Percentiles rank a stretch among this genome's conserved stretches.
These are phyloP conservation scores for Xenopus tropicalis DNA, from an alignment of 2,113 vertebrate genomes.

Conservation along the genomic window DNA sequence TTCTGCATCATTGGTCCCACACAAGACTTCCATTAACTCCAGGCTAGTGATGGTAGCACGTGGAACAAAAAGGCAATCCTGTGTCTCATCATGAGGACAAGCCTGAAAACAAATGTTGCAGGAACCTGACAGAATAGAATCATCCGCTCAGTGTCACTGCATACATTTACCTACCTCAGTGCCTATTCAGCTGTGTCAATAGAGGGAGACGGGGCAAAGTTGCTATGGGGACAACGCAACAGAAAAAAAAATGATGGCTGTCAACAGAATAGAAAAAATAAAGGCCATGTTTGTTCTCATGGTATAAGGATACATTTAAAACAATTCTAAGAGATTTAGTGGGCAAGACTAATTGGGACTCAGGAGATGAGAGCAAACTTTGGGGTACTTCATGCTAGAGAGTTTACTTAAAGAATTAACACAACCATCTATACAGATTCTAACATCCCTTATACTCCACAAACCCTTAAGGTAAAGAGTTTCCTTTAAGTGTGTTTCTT, in stretches of 20 bases:
- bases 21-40: conserved; percentile 98
- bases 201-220: conserved; percentile 70
- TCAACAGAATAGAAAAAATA: conserved; percentile 56
- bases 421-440: conserved; percentile 52
- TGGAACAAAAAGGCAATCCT: conserved; percentile 88
- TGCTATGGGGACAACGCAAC: conserved; percentile 78
- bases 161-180: conserved; percentile 99
- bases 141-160: conserved; percentile 96
- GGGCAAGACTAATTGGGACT: conserved; percentile 60
- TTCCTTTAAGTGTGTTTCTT: conserved; percentile 42
- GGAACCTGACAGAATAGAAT: conserved; percentile 91
- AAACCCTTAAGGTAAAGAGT: conserved; percentile 51
- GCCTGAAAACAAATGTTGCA: conserved; percentile 94
- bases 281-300: conserved; percentile 48
- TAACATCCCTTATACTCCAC: conserved; percentile 44
- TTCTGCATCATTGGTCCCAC: conserved; percentile 85
- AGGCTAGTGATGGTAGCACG: conserved; percentile 77
- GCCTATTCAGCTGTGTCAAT: conserved; percentile 83
- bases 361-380: conserved; percentile 54
- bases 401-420: conserved; percentile 71
- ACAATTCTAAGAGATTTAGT: conserved; percentile 53
- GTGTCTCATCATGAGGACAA: conserved; percentile 90
- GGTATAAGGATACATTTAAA: conserved; percentile 58
- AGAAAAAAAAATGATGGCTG: conserved; percentile 69
- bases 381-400: conserved; percentile 9